Evolutionary conservation across 2,113 vertebrate genomes (phyloP).

Genomic region (Percopsis transmontana): DNA sequence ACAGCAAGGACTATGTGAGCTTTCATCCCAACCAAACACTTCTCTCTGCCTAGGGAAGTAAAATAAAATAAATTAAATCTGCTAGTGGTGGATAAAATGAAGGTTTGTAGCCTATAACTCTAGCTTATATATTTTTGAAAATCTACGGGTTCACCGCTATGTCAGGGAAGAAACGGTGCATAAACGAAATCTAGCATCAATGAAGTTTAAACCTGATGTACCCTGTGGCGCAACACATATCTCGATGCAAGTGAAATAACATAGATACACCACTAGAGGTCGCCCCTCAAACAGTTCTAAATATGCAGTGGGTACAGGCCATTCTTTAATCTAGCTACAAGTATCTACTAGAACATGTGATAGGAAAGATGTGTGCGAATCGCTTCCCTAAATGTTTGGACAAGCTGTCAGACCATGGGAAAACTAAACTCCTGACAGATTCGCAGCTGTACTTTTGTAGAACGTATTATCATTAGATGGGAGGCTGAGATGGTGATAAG

Average conservation of each 20-base stretch:
- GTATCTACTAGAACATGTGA: background rate
- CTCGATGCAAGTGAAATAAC: background rate
- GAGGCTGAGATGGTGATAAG: constrained; percentile 14
- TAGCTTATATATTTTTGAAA: too few relatives aligned
- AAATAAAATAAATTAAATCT: too few relatives aligned
- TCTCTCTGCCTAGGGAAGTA: too few relatives aligned
- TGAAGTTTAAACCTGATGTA: background rate
- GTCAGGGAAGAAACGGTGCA: too few relatives aligned
- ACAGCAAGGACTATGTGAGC: too few relatives aligned
- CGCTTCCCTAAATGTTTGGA: background rate
- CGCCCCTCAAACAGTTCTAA: background rate
- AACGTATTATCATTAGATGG: constrained; percentile 5
- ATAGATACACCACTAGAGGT: constrained; percentile 37
- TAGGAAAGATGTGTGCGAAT: background rate
- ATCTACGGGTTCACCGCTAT: too few relatives aligned
- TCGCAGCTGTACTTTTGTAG: constrained; percentile 1
- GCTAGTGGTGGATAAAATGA: too few relatives aligned
- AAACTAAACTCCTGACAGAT: background rate
- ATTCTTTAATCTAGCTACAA: background rate
- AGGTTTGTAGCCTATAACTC: too few relatives aligned
- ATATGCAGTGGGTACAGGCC: background rate
- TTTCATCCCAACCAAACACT: too few relatives aligned
- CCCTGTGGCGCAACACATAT: background rate
- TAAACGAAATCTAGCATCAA: too few relatives aligned
- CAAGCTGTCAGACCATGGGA: background rate